Evolutionary conservation across 2,113 vertebrate species (phyloP).

Genomic region (Ptilonorhynchus violaceus): DNA sequence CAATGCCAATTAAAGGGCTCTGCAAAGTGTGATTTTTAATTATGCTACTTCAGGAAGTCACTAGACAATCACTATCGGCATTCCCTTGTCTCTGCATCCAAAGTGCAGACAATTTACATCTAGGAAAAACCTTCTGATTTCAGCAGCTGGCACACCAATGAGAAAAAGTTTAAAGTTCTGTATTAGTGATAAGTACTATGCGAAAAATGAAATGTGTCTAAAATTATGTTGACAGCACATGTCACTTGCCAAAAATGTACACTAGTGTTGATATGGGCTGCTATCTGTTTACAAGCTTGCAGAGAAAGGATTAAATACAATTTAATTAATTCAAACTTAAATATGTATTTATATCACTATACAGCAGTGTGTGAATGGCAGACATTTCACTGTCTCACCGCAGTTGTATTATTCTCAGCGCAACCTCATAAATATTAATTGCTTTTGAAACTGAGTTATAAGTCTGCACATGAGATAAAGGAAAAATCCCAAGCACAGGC

Average conservation of each 20-base stretch:
- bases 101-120: background rate
- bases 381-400: background rate
- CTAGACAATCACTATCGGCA: background rate
- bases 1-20: background rate
- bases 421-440: conserved; percentile 50
- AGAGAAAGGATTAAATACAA: conserved; percentile 6
- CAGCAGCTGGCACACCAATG: background rate
- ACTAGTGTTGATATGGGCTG: background rate
- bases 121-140: background rate
- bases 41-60: background rate
- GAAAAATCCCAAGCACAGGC: background rate
- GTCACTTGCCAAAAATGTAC: background rate
- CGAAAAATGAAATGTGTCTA: background rate
- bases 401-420: background rate
- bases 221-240: background rate
- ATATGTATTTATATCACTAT: background rate
- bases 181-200: background rate
- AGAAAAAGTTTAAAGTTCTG: background rate
- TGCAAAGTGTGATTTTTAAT: conserved; percentile 26
- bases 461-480: background rate
- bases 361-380: background rate
- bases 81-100: background rate
- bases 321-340: conserved; percentile 15
- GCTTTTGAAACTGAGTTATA: background rate
- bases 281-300: conserved; percentile 1